These are phyloP conservation scores for Proteles cristata DNA, from an alignment of 2,113 vertebrate species.

Conservation along the genomic window DNA sequence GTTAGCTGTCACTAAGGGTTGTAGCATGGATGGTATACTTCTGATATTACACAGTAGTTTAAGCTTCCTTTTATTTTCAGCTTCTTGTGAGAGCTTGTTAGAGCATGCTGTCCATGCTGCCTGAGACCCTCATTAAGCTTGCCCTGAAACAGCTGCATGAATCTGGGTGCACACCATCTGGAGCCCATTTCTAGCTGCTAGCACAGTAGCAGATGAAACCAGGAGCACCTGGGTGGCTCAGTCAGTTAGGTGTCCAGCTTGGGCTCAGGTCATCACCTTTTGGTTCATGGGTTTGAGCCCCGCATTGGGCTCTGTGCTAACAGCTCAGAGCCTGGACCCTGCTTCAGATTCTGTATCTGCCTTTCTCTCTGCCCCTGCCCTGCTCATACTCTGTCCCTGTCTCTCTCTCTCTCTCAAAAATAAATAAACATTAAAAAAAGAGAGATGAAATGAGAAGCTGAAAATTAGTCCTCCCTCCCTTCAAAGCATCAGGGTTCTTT, in stretches of 20 bases:
- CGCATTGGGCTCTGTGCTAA: no score
- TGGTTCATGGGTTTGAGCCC: no score
- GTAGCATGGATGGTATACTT: background rate
- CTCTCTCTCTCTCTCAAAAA: no score
- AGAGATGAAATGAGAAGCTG: background rate
- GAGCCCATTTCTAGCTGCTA: background rate
- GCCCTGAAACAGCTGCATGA: background rate
- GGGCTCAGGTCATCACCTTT: no score
- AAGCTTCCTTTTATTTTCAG: slow-evolving; percentile 17
- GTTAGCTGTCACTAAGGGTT: background rate
- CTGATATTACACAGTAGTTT: background rate
- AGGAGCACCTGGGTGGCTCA: no score
- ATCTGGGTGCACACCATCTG: background rate
- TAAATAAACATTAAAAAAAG: no score
- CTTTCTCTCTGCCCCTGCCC: no score
- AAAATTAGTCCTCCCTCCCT: slow-evolving; percentile 15
- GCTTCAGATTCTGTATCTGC: no score
- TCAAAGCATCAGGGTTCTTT: background rate
- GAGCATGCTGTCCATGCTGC: background rate
- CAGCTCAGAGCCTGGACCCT: no score
- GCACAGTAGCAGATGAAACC: background rate
- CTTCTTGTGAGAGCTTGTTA: background rate
- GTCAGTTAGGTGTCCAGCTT: no score
- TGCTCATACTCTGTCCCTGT: no score
- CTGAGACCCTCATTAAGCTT: background rate